These are phyloP conservation scores for Archaeoteleia sp. DNA, from an alignment of 2,888 invertebrate genomes.

Conservation along the genomic window DNA sequence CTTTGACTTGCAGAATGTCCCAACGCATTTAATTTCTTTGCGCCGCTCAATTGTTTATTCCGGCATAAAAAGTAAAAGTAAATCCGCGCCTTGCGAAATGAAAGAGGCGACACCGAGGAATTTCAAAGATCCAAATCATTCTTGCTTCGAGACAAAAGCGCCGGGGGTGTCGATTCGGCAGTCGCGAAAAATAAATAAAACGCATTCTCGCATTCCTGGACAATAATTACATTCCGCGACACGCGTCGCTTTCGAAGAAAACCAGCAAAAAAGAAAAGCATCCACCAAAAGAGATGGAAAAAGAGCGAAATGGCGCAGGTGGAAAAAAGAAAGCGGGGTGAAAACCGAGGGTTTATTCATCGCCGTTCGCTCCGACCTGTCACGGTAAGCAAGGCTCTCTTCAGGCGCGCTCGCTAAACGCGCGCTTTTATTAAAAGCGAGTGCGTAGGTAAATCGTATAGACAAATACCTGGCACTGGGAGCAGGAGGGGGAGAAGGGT, in stretches of 20 bases:
- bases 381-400: slow-evolving; percentile 33
- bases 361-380: slow-evolving; percentile 28
- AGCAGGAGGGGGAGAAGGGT: neutral
- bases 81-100: neutral
- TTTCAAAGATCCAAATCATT: slow-evolving; percentile 31
- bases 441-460: slow-evolving; percentile 30
- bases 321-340: slow-evolving; percentile 16
- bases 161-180: slow-evolving; percentile 13
- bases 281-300: neutral
- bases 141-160: no score
- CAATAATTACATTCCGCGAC: slow-evolving; percentile 48
- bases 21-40: neutral
- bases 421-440: slow-evolving; percentile 11
- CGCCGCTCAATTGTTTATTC: no score
- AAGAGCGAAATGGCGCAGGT: slow-evolving; percentile 11
- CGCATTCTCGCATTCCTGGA: slow-evolving; percentile 23
- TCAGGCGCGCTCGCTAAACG: slow-evolving; percentile 25
- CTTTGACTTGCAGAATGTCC: slow-evolving; percentile 6
- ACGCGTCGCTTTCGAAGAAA: slow-evolving; percentile 27
- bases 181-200: slow-evolving; percentile 30
- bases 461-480: slow-evolving; percentile 20
- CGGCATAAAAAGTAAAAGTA: no score
- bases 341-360: slow-evolving; percentile 45
- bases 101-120: slow-evolving; percentile 19
- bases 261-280: slow-evolving; percentile 18